Conservation (phyloP, 2,888 invertebrate genomes). For the Polymixis flavicincta region DNA sequence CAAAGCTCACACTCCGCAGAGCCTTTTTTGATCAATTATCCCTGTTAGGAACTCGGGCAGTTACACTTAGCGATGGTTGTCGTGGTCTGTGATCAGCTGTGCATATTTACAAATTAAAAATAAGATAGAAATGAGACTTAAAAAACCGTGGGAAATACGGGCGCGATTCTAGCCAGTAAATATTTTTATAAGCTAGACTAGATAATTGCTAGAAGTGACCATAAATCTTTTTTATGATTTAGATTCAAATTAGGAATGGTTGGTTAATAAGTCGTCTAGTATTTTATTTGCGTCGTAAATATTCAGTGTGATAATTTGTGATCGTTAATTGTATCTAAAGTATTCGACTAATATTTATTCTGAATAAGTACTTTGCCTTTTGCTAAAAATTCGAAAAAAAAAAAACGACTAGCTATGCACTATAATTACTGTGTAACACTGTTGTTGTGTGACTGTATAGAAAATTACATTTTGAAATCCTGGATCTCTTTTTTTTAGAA, state of each 20-base stretch:
- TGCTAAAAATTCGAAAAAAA: too few relatives aligned
- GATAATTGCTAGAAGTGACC: conserved; percentile 14
- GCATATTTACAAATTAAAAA: neutral
- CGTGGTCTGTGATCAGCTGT: neutral
- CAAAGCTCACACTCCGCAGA: neutral
- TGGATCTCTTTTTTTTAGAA: neutral
- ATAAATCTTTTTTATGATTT: conserved; percentile 36
- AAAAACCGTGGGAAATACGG: conserved; percentile 12
- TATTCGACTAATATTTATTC: too few relatives aligned
- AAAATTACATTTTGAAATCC: neutral
- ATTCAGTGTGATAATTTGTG: conserved; percentile 18
- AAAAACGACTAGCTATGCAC: too few relatives aligned
- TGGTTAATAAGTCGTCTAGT: neutral
- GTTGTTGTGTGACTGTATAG: neutral
- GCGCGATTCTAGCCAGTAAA: conserved; percentile 20
- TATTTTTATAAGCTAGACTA: conserved; percentile 23
- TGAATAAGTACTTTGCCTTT: too few relatives aligned
- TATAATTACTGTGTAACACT: too few relatives aligned
- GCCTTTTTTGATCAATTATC: conserved; percentile 3
- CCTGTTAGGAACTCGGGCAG: neutral
- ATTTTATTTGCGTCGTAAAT: conserved; percentile 41
- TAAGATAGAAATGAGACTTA: neutral
- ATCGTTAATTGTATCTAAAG: conserved; percentile 19
- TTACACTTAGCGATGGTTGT: neutral
- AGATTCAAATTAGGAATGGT: conserved; percentile 28